A percentile compares a stretch with the other conserved stretches of the same genome.
Evolutionary conservation across 2,888 invertebrate genomes (phyloP).

Genomic region (Smittia aterrima): DNA sequence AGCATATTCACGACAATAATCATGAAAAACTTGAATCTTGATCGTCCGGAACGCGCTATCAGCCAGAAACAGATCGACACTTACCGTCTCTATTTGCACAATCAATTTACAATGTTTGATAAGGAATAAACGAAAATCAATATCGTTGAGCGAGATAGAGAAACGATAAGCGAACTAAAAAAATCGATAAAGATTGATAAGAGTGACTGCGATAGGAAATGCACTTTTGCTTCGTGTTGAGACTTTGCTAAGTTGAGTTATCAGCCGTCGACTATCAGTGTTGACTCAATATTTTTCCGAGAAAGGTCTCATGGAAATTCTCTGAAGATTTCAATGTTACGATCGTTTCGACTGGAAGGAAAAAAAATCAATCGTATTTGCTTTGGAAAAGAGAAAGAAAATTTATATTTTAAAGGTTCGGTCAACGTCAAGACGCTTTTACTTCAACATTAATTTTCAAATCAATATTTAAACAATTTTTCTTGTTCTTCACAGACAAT

Average conservation of each 20-base stretch:
- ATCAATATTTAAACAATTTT: no score
- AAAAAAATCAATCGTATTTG: no score
- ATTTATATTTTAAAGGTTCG: no score
- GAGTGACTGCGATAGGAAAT: constrained; percentile 14
- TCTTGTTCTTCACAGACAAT: no score
- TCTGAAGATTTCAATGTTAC: neutral
- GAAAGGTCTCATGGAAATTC: neutral
- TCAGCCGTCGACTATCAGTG: constrained; percentile 12
- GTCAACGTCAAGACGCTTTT: no score
- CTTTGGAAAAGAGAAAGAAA: no score
- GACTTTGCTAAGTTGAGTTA: neutral
- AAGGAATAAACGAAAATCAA: constrained; percentile 29
- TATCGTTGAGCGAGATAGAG: neutral
- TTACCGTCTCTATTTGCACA: constrained; percentile 37
- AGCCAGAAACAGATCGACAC: constrained; percentile 17
- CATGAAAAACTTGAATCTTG: constrained; percentile 5
- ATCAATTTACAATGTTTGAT: constrained; percentile 37
- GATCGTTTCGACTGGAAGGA: no score
- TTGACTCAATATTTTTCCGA: constrained; percentile 20
- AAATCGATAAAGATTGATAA: constrained; percentile 12
- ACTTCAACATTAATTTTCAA: no score
- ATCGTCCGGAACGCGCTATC: neutral
- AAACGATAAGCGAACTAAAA: neutral
- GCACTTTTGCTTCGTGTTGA: constrained; percentile 35
- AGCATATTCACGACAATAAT: neutral